phyloP scores from a whole-genome alignment of 2,113 vertebrate genomes.

The Ictalurus furcatus region DNA sequence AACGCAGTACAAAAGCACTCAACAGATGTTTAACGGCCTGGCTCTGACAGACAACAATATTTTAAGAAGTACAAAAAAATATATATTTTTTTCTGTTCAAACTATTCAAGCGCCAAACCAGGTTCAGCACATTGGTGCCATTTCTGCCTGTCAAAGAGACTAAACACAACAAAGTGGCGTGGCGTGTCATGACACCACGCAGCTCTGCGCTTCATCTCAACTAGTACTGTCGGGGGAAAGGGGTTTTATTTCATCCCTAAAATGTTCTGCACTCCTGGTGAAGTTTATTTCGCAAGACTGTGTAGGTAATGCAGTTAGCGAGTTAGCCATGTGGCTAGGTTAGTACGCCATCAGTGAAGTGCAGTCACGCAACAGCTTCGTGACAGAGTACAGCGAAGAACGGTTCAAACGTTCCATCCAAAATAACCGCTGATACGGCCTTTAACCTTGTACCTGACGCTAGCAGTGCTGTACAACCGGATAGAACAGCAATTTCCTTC shows the following conservation, averaged over 20 bases:
- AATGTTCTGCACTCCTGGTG: not conserved
- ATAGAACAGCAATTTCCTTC: not conserved
- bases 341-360: conserved; percentile 15
- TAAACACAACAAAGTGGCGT: not conserved
- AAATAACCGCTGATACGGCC: not conserved
- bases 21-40: not conserved
- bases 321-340: not conserved
- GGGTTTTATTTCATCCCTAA: not conserved
- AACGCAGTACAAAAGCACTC: no score
- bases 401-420: not conserved
- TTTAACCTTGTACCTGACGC: not conserved
- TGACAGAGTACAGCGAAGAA: not conserved
- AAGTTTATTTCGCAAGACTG: not conserved
- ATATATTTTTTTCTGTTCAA: not conserved
- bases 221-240: not conserved
- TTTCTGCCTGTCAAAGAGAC: not conserved
- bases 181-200: not conserved
- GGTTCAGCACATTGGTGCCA: no score
- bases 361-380: not conserved
- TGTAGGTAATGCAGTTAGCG: not conserved
- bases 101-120: conserved; percentile 4
- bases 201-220: not conserved
- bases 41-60: not conserved
- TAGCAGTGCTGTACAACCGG: not conserved
- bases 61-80: not conserved